Evolutionary conservation across 2,113 vertebrate species (phyloP).

Genomic region (Bagarius yarrelli): DNA sequence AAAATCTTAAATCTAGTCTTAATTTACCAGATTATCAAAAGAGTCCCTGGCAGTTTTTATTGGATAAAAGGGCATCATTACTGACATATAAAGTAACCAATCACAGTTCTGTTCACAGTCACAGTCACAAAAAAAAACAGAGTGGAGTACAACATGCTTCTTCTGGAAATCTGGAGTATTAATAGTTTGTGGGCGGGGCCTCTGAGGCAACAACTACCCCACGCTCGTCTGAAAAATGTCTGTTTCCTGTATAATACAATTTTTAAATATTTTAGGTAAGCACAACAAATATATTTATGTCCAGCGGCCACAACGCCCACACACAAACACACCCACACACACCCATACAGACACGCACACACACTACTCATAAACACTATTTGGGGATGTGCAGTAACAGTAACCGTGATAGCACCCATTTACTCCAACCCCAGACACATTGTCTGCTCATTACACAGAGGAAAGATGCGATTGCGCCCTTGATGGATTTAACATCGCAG

Average conservation of each 20-base stretch:
- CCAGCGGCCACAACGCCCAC: not conserved
- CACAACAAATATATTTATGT: not conserved
- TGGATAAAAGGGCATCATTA: too few relatives aligned
- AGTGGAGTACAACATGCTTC: too few relatives aligned
- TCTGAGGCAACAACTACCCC: too few relatives aligned
- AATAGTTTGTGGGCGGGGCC: too few relatives aligned
- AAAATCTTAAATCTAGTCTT: too few relatives aligned
- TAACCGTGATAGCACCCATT: constrained; percentile 28
- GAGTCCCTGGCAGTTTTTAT: too few relatives aligned
- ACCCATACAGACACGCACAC: not conserved
- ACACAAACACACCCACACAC: not conserved
- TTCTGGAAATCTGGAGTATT: too few relatives aligned
- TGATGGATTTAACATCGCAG: constrained; percentile 8
- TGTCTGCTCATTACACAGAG: constrained; percentile 29
- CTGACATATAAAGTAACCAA: too few relatives aligned
- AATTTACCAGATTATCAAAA: too few relatives aligned
- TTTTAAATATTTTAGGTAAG: too few relatives aligned
- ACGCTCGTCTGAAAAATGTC: not conserved
- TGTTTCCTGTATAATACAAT: not conserved
- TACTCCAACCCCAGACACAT: constrained; percentile 31
- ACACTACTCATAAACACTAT: not conserved
- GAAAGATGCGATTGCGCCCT: constrained; percentile 3
- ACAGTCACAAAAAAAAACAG: too few relatives aligned
- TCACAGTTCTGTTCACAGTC: too few relatives aligned
- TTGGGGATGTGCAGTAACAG: not conserved